Evolutionary conservation across 2,888 invertebrate species (phyloP), one percentile per base, ranked within the genome.

Genomic region (Lycia hirtaria): DNA sequence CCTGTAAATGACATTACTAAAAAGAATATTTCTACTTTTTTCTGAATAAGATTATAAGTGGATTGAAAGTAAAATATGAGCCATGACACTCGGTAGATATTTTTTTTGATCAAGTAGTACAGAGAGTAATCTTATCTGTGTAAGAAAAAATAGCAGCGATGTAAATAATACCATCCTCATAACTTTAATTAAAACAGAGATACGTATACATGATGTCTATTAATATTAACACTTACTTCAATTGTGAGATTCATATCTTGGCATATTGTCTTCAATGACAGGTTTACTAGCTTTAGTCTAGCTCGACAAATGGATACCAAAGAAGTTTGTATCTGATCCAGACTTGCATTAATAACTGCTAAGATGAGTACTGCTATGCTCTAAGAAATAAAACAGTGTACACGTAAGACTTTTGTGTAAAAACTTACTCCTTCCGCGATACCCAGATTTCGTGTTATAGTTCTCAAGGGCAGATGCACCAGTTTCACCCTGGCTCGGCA

Each of bases 401-500:
- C 3, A 37, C n/a, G 9, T 37, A 7, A 19, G 24, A 24, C 24
- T 24, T 9, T 5, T 1, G 24, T 3, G 24, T 9, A 24, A 24
- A 24, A 24, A 24, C 30, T 30, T n/a, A 30, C 30, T n/a, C 12
- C 30, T 30, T n/a, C n/a, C 4, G 10, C 4, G 12, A 30, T 30
- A 4, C 12, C n/a, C 30, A 30, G 30, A 0, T 60, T 65, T 9
- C 72, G 64, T 14, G 78, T 75, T 4, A 85, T 52, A 1, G 71
- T 80, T 17, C 64, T 69, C 7, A 92, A 67, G 0, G 85, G 77
- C 9, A 87, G 57, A 1, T 77, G 81, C 7, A 92, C 66, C 1
- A 93, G 76, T 14, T 74, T 75, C 37, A 93, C 62, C 17, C 92
- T 81, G 52, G 85, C 89, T 22, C 83, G 78, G 55, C 82, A 82